Conservation (phyloP, 2,113 vertebrate species). For the Bostrychus sinensis region DNA sequence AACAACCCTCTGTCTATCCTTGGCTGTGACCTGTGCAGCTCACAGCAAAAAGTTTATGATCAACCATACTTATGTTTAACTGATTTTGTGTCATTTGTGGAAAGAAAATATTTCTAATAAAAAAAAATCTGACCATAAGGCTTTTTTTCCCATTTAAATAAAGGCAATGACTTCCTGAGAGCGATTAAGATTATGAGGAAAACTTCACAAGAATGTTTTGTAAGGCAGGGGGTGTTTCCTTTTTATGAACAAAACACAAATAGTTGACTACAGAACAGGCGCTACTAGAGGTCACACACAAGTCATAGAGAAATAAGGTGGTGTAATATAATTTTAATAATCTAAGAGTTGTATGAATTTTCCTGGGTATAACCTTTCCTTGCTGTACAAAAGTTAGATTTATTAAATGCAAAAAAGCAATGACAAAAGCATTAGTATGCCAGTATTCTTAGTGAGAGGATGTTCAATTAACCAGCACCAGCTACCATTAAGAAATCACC, state of each 20-base stretch:
- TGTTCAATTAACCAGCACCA: constrained; percentile 19
- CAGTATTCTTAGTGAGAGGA: constrained; percentile 17
- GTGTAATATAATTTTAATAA: no score
- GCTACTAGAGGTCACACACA: background rate
- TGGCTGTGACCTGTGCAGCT: background rate
- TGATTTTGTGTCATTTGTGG: no score
- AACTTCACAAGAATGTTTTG: background rate
- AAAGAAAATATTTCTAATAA: no score
- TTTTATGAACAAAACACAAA: constrained; percentile 40
- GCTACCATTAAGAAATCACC: constrained; percentile 15
- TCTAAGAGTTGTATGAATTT: no score
- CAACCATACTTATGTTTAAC: no score
- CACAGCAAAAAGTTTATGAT: no score
- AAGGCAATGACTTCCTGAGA: no score
- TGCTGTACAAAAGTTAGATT: background rate
- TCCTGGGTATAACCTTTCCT: no score
- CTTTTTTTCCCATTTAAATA: no score
- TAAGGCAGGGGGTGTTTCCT: constrained; percentile 31
- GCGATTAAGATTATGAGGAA: constrained; percentile 8
- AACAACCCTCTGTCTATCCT: background rate
- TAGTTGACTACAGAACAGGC: background rate
- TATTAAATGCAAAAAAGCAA: background rate
- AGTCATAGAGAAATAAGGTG: no score
- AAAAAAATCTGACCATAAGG: no score
- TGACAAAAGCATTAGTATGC: constrained; percentile 18